Conservation (phyloP, 2,113 vertebrate genomes). For the Ageneiosus marmoratus region DNA sequence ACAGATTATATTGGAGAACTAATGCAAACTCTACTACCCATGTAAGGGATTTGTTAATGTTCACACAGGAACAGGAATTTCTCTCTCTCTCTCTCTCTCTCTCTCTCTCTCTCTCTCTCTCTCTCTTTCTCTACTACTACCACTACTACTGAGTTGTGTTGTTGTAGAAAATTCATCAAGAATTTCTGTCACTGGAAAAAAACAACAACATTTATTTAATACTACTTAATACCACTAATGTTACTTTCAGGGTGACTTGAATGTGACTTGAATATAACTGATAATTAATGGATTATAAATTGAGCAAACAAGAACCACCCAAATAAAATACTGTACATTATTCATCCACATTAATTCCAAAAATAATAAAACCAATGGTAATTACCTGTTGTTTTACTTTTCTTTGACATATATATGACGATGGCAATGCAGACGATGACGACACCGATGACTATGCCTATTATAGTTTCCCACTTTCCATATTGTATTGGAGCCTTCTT, state of each 20-base stretch:
- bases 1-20: neutral
- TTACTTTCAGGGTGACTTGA: neutral
- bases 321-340: neutral
- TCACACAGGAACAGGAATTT: neutral
- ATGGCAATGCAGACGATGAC: neutral
- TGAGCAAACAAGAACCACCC: neutral
- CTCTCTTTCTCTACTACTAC: neutral
- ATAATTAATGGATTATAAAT: neutral
- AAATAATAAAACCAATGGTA: neutral
- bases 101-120: too few relatives aligned
- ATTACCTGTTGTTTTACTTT: neutral
- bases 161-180: neutral
- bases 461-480: too few relatives aligned
- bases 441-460: neutral
- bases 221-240: neutral
- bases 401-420: neutral
- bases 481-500: accelerated
- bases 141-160: neutral
- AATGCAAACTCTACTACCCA: neutral
- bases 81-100: too few relatives aligned
- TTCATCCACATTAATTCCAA: neutral
- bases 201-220: neutral
- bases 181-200: neutral
- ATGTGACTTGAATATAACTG: neutral
- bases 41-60: neutral